Evolutionary conservation across 64 coral and sea anemone species (phyloP).

Genomic region (Montipora cactus): DNA sequence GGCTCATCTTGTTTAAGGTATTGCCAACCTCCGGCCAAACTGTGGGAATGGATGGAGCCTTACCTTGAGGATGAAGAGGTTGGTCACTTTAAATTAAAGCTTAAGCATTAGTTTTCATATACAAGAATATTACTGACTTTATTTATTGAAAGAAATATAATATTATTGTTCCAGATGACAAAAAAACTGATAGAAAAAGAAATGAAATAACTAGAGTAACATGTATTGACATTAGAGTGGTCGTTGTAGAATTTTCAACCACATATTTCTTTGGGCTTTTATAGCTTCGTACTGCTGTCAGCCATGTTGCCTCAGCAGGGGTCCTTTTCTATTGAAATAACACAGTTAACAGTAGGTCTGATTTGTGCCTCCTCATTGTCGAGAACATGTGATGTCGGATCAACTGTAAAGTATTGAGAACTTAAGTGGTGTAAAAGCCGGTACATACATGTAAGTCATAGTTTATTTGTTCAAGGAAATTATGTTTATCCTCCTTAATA

Average conservation of each 20-base stretch:
- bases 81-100: background rate
- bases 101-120: background rate
- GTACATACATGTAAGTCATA: no score
- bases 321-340: background rate
- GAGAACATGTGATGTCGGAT: background rate
- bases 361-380: background rate
- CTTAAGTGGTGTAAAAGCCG: no score
- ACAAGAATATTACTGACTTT: background rate
- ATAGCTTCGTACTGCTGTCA: background rate
- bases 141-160: no score
- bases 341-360: background rate
- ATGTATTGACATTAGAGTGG: no score
- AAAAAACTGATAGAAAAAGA: no score
- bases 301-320: background rate
- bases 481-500: no score
- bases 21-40: conserved; percentile 82
- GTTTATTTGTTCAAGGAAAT: no score
- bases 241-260: background rate
- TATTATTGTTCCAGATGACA: background rate
- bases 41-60: conserved; percentile 98
- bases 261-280: background rate
- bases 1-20: conserved; percentile 50
- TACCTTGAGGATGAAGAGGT: conserved; percentile 99
- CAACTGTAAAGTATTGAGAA: no score
- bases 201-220: no score